Percentiles rank a stretch among this genome's conserved stretches.
Evolutionary conservation across 1,140 invertebrate genomes (phyloP).

Genomic region (fruit fly (Drosophila melanogaster)): DNA sequence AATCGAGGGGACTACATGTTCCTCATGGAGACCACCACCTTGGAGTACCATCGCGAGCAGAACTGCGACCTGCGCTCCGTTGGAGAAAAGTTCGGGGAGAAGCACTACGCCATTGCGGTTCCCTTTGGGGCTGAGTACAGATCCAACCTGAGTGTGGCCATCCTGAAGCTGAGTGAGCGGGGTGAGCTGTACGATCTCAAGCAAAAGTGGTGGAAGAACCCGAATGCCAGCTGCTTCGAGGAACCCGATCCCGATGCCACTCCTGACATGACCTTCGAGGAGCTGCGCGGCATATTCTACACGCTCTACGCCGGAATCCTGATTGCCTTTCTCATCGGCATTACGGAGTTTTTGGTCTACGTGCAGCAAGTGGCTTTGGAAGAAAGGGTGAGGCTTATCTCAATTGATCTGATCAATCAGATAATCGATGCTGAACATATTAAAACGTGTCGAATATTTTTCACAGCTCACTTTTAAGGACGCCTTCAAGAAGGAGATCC

Average conservation of each 20-base stretch:
- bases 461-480: slow-evolving; percentile 82
- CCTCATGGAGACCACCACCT: slow-evolving; percentile 96
- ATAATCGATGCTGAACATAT: not conserved
- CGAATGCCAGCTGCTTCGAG: slow-evolving; percentile 70
- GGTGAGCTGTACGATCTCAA: slow-evolving; percentile 89
- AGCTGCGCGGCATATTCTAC: slow-evolving; percentile 96
- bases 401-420: too few species aligned
- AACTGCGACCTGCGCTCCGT: slow-evolving; percentile 97
- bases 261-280: slow-evolving; percentile 89
- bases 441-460: not conserved
- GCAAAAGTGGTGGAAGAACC: slow-evolving; percentile 92
- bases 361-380: slow-evolving; percentile 90
- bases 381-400: slow-evolving; percentile 85
- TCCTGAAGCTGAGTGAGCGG: slow-evolving; percentile 91
- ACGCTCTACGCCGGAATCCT: slow-evolving; percentile 90
- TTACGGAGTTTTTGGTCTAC: slow-evolving; percentile 93
- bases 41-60: slow-evolving; percentile 94
- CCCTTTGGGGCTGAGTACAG: slow-evolving; percentile 90
- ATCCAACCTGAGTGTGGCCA: slow-evolving; percentile 88
- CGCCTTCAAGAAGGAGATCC: slow-evolving; percentile 67
- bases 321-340: slow-evolving; percentile 88
- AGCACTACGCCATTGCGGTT: slow-evolving; percentile 91
- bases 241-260: slow-evolving; percentile 56
- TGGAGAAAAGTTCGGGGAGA: slow-evolving; percentile 93
- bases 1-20: slow-evolving; percentile 95